A percentile compares a stretch with the other conserved stretches of the same genome.
Evolutionary conservation across 2,113 vertebrate species (phyloP).

Genomic region (Megaleporinus macrocephalus): DNA sequence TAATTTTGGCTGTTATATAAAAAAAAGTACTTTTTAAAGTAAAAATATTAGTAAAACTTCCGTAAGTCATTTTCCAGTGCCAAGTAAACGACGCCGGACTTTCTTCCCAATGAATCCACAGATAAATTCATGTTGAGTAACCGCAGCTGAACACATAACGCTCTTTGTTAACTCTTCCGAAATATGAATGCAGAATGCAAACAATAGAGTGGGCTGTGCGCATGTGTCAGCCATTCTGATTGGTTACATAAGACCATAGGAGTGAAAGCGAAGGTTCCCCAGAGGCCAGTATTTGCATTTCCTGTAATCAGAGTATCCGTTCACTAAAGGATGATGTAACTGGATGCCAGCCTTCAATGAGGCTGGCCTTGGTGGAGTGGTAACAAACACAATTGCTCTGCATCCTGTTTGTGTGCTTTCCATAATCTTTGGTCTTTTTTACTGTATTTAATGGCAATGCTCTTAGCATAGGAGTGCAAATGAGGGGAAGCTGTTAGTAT

Average conservation of each 20-base stretch:
- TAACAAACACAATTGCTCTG: slow-evolving; percentile 6
- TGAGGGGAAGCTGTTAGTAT: background rate
- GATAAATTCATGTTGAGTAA: slow-evolving; percentile 25
- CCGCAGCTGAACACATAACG: slow-evolving; percentile 52
- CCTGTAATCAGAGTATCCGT: slow-evolving; percentile 81
- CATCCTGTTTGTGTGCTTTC: slow-evolving; percentile 41
- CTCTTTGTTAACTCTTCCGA: slow-evolving; percentile 62
- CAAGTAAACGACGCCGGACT: background rate
- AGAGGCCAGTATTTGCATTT: slow-evolving; percentile 78
- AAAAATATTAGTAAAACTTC: background rate
- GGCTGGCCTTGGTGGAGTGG: slow-evolving; percentile 40
- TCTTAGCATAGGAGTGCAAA: slow-evolving; percentile 8
- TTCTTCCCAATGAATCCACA: background rate
- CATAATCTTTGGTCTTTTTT: slow-evolving; percentile 15
- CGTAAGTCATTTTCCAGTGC: background rate
- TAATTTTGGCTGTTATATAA: no score
- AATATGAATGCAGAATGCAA: slow-evolving; percentile 70
- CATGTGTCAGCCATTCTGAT: slow-evolving; percentile 66
- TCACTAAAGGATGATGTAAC: slow-evolving; percentile 80
- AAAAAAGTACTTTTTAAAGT: background rate
- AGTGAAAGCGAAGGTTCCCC: slow-evolving; percentile 54
- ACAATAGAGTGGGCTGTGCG: slow-evolving; percentile 60
- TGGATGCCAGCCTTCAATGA: slow-evolving; percentile 71
- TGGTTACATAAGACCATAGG: slow-evolving; percentile 70
- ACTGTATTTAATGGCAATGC: slow-evolving; percentile 21